Conservation (phyloP, 1,140 invertebrate genomes). For the Aphidius ervi region DNA sequence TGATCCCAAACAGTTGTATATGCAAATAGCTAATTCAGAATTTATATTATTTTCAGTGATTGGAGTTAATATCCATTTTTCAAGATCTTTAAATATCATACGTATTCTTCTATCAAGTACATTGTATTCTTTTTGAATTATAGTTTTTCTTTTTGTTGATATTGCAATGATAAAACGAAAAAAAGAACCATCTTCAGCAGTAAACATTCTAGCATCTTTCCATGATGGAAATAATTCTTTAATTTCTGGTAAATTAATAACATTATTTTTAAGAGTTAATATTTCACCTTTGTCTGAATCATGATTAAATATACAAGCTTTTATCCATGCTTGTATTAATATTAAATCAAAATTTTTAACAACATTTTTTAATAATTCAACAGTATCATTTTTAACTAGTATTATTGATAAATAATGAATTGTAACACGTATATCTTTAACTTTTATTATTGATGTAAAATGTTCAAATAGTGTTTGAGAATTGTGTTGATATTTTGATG, state of each 20-base stretch:
- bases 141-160: conserved; percentile 17
- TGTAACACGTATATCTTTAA: conserved; percentile 47
- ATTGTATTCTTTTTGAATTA: background rate
- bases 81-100: conserved; percentile 41
- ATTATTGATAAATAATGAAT: conserved; percentile 37
- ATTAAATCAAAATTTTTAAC: conserved; percentile 38
- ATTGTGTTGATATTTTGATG: conserved; percentile 42
- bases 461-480: conserved; percentile 42
- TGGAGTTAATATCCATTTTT: conserved; percentile 43
- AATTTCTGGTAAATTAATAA: conserved; percentile 35
- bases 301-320: conserved; percentile 40
- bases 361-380: conserved; percentile 14
- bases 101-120: conserved; percentile 35
- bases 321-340: conserved; percentile 44
- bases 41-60: conserved; percentile 44
- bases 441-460: conserved; percentile 40
- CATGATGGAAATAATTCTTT: conserved; percentile 34
- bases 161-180: conserved; percentile 5
- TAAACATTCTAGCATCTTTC: conserved; percentile 34
- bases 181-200: conserved; percentile 32
- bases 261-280: conserved; percentile 35
- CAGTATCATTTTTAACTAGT: conserved; percentile 28
- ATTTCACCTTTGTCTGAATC: conserved; percentile 31
- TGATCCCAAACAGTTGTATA: conserved; percentile 44
- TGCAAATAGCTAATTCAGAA: conserved; percentile 35